phyloP scores from a whole-genome alignment of 2,113 vertebrate genomes.

The Chionomys nivalis region DNA sequence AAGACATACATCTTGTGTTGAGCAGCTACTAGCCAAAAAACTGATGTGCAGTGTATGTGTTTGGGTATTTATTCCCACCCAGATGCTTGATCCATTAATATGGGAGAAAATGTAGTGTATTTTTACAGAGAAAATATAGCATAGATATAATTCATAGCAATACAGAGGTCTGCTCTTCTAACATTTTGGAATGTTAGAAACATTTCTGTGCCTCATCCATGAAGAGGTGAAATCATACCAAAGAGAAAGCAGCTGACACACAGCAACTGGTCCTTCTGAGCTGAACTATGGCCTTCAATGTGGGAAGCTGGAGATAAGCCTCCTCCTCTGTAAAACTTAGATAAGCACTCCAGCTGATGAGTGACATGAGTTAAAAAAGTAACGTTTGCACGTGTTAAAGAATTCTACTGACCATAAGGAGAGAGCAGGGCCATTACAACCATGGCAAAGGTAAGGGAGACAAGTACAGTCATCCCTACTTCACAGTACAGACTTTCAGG shows the following conservation, averaged over 20 bases:
- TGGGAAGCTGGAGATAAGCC: neutral
- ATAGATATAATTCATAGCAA: neutral
- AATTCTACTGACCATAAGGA: neutral
- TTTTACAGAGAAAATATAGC: neutral
- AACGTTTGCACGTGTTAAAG: constrained; percentile 26
- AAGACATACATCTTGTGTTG: neutral
- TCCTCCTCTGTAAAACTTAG: neutral
- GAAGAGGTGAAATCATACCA: neutral
- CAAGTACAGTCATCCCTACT: neutral
- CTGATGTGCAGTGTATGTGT: neutral
- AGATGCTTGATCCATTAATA: neutral
- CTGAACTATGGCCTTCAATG: neutral
- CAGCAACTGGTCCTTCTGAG: accelerated
- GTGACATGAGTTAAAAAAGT: constrained; percentile 26
- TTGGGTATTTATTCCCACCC: neutral
- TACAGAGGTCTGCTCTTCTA: neutral
- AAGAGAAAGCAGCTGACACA: neutral
- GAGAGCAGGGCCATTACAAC: neutral
- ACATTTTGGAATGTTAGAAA: neutral
- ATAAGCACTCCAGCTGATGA: neutral
- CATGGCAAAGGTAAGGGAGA: neutral
- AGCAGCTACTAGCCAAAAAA: neutral
- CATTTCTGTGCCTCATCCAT: neutral
- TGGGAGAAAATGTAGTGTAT: neutral
- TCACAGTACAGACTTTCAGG: neutral